Evolutionary conservation across 2,797 vertebrate species (phyloP), one percentile per base, ranked within the genome.

Genomic region (Botia kubotai): DNA sequence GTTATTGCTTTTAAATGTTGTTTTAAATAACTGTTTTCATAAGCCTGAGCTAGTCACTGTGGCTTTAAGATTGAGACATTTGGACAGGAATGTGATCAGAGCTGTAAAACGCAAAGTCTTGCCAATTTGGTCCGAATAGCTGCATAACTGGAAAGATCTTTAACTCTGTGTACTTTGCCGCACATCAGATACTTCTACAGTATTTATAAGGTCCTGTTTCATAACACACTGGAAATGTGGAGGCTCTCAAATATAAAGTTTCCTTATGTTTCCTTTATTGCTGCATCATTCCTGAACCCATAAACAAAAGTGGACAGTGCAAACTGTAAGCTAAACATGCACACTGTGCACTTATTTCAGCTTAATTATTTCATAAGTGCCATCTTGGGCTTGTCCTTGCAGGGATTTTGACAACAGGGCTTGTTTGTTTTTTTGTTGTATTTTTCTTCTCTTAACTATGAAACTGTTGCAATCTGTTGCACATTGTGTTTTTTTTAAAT

Each of bases 251-350:
- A 71, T 71, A 36, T 57, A 79, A 69, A n/a, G 46, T 66, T 66
- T 79, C 60, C 77, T 71, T 55, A 13, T 65, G 67, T 72, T 52
- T 76, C 57, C 19, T 65, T 60, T 11, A 55, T 58, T 5, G 4
- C 33, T 33, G 33, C 33, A 33, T 33, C 53, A 67, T 48, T 39
- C 53, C 66, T 70, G 53, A 77, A 77, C 75, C 46, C 75, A 77
- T 77, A 77, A 77, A 77, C 46, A 79, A 79, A 63, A 79, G 13
- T 39, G 57, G n/a, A 79, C 57, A 26, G 46, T 21, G n/a, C 57
- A 63, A 13, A 52, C 4, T 63, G 2, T 50, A 78, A 33, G 16
- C 53, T 60, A 70, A 77, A 77, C 75, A 60, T 48, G 66, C 66
- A 69, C 66, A 39, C 57, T 68, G 23, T 48, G 63, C 66, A 62